phyloP scores from a whole-genome alignment of 2,888 invertebrate species.

The Ichneumon xanthorius region DNA sequence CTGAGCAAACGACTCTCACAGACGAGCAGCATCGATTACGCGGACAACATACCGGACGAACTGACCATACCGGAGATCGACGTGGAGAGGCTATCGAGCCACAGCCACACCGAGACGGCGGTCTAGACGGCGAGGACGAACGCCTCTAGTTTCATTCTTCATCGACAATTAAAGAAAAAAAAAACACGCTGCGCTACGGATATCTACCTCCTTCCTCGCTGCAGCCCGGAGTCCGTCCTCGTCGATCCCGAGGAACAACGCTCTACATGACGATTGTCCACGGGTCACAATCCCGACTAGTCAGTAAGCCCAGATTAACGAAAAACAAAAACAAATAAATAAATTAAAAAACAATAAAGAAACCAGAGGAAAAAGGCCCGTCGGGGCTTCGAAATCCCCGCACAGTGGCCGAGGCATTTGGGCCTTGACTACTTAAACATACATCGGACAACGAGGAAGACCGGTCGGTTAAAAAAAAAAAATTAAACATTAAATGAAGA shows the following conservation, averaged over 20 bases:
- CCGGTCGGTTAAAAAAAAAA: conserved; percentile 27
- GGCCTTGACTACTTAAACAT: not conserved
- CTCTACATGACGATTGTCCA: conserved; percentile 40
- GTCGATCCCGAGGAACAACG: conserved; percentile 49
- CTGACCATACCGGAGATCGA: conserved; percentile 96
- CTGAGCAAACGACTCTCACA: conserved; percentile 96
- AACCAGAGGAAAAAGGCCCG: conserved; percentile 2
- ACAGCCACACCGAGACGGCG: conserved; percentile 98
- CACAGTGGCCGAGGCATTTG: not conserved
- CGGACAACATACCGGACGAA: conserved; percentile 94
- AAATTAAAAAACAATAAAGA: not conserved
- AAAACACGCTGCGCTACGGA: conserved; percentile 25
- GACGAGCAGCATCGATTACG: conserved; percentile 96
- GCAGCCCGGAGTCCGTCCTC: conserved; percentile 57
- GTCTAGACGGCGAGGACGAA: conserved; percentile 87
- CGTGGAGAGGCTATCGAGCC: conserved; percentile 96
- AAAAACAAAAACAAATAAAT: conserved; percentile 2
- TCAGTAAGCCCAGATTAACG: conserved; percentile 25
- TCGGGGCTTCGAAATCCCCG: conserved; percentile 7
- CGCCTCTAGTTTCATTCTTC: conserved; percentile 31
- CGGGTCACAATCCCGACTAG: conserved; percentile 41
- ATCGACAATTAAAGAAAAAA: conserved; percentile 14
- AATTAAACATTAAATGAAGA: not conserved
- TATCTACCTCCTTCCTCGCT: conserved; percentile 52
- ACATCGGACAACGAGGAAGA: conserved; percentile 50